These are phyloP conservation scores for Ligdia adustata DNA, from an alignment of 2,888 invertebrate species.

Conservation along the genomic window DNA sequence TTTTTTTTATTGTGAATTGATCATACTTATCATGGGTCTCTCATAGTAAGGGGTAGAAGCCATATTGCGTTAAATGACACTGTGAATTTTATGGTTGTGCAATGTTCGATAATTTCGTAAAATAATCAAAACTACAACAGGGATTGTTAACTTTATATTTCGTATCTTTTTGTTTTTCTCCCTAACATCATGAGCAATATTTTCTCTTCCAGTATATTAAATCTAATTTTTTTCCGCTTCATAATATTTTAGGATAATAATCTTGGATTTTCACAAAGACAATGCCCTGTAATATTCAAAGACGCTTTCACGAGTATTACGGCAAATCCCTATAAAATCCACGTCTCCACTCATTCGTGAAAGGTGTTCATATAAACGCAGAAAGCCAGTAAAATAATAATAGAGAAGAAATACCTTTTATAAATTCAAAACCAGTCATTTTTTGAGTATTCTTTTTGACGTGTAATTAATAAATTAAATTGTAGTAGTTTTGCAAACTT, in stretches of 20 bases:
- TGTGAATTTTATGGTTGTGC: no score
- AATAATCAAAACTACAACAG: neutral
- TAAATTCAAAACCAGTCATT: no score
- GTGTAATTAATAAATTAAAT: no score
- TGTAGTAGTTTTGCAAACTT: no score
- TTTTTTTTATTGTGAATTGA: no score
- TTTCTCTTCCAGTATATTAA: neutral
- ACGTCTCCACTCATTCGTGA: conserved; percentile 28
- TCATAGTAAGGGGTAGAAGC: no score
- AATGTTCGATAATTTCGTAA: neutral
- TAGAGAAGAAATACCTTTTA: conserved; percentile 11
- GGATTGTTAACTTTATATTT: neutral
- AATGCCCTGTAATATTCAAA: conserved; percentile 30
- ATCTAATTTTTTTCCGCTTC: conserved; percentile 5
- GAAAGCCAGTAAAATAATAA: neutral
- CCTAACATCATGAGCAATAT: neutral
- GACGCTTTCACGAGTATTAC: conserved; percentile 33
- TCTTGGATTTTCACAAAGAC: conserved; percentile 23
- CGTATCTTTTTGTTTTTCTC: neutral
- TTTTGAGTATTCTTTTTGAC: no score
- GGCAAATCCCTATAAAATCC: conserved; percentile 35
- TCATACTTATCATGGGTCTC: no score
- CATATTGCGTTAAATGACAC: no score
- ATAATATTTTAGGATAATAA: conserved; percentile 18
- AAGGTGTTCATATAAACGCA: conserved; percentile 15